Conservation (phyloP, 2,797 vertebrate species). For the Enteromius argenteus region DNA sequence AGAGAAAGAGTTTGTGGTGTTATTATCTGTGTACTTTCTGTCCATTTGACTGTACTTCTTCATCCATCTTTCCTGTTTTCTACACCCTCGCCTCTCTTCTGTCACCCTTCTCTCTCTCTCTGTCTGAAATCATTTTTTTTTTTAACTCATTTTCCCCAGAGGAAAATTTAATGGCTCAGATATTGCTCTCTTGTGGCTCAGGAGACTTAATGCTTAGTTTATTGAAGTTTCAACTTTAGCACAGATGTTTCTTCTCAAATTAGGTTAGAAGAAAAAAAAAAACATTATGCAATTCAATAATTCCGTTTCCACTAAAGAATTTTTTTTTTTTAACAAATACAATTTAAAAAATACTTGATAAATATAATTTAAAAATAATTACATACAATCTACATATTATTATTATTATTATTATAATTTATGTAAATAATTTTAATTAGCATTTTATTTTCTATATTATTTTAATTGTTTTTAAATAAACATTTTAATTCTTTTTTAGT, state of each 20-base stretch:
- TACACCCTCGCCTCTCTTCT: background rate
- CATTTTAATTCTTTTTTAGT: too few relatives aligned
- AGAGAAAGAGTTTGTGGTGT: background rate
- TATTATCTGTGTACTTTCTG: background rate
- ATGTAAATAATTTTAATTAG: too few relatives aligned
- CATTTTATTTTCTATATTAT: too few relatives aligned
- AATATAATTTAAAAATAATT: too few relatives aligned
- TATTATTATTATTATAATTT: too few relatives aligned
- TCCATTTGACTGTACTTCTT: background rate
- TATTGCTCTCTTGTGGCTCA: conserved; percentile 4
- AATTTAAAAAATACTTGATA: too few relatives aligned
- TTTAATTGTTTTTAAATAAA: too few relatives aligned
- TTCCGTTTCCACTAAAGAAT: too few relatives aligned
- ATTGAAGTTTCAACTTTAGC: too few relatives aligned
- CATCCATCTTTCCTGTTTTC: background rate
- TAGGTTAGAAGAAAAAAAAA: background rate
- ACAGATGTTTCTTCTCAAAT: background rate
- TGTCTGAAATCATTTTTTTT: background rate
- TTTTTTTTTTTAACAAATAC: too few relatives aligned
- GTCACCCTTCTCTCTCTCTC: background rate
- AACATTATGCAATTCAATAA: background rate
- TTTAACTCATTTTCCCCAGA: background rate
- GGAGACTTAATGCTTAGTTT: background rate
- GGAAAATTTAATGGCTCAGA: background rate
- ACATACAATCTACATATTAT: too few relatives aligned